Evolutionary conservation across 2,113 vertebrate species (phyloP).

Genomic region (Cyanoderma ruficeps): DNA sequence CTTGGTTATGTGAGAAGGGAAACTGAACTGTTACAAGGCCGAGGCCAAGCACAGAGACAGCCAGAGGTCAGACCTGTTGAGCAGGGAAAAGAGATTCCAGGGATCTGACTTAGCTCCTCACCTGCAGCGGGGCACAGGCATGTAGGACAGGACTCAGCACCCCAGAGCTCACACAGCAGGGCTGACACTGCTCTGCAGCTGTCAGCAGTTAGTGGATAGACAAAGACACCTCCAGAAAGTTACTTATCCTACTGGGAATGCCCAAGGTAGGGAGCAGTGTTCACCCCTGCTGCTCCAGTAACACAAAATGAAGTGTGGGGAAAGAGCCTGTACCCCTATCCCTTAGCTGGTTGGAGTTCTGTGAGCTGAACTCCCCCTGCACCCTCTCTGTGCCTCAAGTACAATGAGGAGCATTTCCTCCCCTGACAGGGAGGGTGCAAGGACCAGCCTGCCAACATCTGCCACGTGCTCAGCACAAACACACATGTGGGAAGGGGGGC

Average conservation of each 20-base stretch:
- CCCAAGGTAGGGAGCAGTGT: background rate
- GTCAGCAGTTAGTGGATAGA: background rate
- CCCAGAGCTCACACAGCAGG: background rate
- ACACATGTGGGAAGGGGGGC: background rate
- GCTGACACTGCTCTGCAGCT: background rate
- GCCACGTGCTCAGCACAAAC: background rate
- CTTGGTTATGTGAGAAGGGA: background rate
- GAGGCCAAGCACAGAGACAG: background rate
- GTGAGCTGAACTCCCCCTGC: background rate
- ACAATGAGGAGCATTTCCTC: background rate
- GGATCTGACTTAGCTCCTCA: background rate
- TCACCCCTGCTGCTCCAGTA: background rate
- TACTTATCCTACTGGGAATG: background rate
- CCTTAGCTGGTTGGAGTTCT: background rate
- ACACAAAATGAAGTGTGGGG: accelerated
- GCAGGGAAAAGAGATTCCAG: background rate
- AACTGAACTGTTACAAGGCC: background rate
- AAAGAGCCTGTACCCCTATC: background rate
- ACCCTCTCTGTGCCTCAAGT: background rate
- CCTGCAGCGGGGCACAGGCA: background rate
- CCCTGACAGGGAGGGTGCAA: background rate
- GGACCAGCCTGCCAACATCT: background rate
- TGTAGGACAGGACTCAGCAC: background rate
- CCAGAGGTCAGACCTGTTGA: background rate
- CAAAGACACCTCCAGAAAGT: background rate